phyloP scores from a whole-genome alignment of 2,113 vertebrate genomes.

The Python bivittatus region DNA sequence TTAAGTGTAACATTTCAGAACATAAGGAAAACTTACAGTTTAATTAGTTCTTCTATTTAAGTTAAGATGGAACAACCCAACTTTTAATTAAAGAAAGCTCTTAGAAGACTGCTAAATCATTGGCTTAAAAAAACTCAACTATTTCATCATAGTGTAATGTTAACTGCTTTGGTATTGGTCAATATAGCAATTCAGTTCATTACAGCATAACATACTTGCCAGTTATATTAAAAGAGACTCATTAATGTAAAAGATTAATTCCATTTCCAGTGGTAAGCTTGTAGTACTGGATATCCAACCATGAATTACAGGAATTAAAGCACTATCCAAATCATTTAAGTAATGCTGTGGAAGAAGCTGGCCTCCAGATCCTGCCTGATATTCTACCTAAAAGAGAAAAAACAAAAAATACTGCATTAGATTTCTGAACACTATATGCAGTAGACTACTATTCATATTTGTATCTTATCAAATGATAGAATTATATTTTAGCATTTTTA shows the following conservation, averaged over 20 bases:
- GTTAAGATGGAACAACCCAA: slow-evolving; percentile 15
- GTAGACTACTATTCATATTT: background rate
- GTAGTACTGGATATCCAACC: slow-evolving; percentile 78
- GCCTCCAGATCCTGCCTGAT: slow-evolving; percentile 88
- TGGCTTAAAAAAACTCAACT: slow-evolving; percentile 45
- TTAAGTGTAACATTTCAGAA: slow-evolving; percentile 68
- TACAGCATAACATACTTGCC: background rate
- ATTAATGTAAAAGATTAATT: slow-evolving; percentile 91
- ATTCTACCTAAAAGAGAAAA: slow-evolving; percentile 83
- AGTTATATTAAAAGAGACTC: slow-evolving; percentile 73
- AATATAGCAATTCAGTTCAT: slow-evolving; percentile 45
- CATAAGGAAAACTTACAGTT: slow-evolving; percentile 38
- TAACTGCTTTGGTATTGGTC: slow-evolving; percentile 60
- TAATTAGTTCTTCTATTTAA: slow-evolving; percentile 25
- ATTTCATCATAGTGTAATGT: slow-evolving; percentile 62
- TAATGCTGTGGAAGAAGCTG: slow-evolving; percentile 87
- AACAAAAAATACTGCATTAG: background rate
- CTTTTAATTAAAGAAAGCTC: slow-evolving; percentile 45
- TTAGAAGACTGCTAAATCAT: slow-evolving; percentile 53
- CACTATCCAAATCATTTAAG: slow-evolving; percentile 89
- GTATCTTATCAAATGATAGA: background rate
- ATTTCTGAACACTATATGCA: background rate
- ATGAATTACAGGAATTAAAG: slow-evolving; percentile 92
- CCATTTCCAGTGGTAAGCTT: slow-evolving; percentile 85
- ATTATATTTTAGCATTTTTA: background rate